Evolutionary conservation across 1,140 invertebrate genomes (phyloP), one percentile per base, ranked within the genome.

Genomic region (Anoplolepis gracilipes): DNA sequence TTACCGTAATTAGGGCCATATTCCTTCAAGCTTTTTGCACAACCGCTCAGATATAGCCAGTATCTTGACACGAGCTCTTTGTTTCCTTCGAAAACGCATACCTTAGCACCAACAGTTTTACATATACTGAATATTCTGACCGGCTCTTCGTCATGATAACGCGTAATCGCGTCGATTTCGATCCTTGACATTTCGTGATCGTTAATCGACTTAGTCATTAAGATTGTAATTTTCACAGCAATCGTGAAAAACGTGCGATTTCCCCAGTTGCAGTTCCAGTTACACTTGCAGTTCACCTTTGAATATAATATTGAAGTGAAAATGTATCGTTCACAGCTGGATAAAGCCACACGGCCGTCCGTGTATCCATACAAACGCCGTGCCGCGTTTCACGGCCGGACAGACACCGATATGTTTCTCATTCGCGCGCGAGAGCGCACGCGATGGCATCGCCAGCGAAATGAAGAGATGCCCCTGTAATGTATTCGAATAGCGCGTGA

Each of bases 1-100:
- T 94, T 93, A 92, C 91, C 70, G 93, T 93, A 94, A 94, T 94
- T 94, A 94, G 91, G 90, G 90, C 90, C 90, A 92, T 92, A 93
- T 92, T 92, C 91, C 46, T 92, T 93, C 84, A 92, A 85, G 87
- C 90, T 93, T 93, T 93, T 85, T 78, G 55, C 30, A 49, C 53
- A 69, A 28, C 16, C 69, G 28, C 85, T 90, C 85, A 91, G 89
- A 91, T 88, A 19, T 49, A 88, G 84, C 86, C 85, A 75, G 13
- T 85, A 75, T 88, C 88, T 90, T 70, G 64, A 87, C 69, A 62
- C 55, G 86, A 46, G 64, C 64, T 75, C 67, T 88, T 87, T 82
- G 55, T 87, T 59, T 55, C 33, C 33, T 30, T 55, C 53, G 65
- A 46, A 49, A 81, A 81, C n/a, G 42, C 25, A 22, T 62, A 33